phyloP scores from a whole-genome alignment of 2,113 vertebrate genomes.

The Peromyscus polionotus region DNA sequence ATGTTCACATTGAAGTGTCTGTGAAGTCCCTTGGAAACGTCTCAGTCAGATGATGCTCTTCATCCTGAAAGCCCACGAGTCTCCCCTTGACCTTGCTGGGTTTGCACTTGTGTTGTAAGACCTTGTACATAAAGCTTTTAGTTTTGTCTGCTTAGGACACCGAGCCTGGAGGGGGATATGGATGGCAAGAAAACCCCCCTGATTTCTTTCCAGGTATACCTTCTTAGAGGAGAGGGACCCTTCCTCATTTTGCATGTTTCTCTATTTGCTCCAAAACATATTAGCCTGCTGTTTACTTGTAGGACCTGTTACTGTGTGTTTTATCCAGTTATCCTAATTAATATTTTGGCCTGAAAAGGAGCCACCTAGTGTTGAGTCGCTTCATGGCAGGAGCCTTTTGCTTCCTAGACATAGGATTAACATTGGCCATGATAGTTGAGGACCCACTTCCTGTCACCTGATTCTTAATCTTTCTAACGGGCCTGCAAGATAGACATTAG shows the following conservation, averaged over 20 bases:
- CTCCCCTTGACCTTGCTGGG: background rate
- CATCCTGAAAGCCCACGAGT: background rate
- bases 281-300: background rate
- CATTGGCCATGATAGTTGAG: background rate
- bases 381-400: background rate
- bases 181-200: background rate
- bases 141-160: background rate
- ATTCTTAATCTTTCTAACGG: background rate
- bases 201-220: background rate
- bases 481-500: background rate
- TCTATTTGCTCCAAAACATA: background rate
- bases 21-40: slow-evolving; percentile 3
- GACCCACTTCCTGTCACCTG: background rate
- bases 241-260: slow-evolving; percentile 18
- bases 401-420: slow-evolving; percentile 32
- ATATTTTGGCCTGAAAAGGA: background rate
- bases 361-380: background rate
- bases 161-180: background rate
- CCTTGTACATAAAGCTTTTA: background rate
- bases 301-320: background rate
- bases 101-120: background rate
- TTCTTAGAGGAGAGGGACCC: background rate
- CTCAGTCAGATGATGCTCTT: background rate
- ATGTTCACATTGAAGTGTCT: background rate
- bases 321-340: background rate